These are phyloP conservation scores for Phaethon lepturus DNA, from an alignment of 2,113 vertebrate genomes.

Conservation along the genomic window DNA sequence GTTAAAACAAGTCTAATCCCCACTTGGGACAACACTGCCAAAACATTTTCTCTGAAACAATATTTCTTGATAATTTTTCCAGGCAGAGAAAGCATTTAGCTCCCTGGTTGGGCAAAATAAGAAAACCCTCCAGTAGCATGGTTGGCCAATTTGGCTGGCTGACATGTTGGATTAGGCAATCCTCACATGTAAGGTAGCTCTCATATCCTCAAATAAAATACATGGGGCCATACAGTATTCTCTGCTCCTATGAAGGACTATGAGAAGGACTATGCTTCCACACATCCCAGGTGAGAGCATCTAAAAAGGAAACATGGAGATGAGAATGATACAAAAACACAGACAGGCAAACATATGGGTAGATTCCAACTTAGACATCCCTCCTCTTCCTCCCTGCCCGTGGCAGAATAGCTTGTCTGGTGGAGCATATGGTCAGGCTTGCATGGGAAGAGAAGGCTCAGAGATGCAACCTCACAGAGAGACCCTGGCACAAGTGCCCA, in stretches of 20 bases:
- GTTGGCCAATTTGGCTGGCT: neutral
- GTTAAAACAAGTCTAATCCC: slow-evolving; percentile 12
- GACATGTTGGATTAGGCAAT: neutral
- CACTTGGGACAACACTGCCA: slow-evolving; percentile 12
- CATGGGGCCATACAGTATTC: neutral
- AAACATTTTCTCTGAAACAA: slow-evolving; percentile 23
- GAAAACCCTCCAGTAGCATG: neutral
- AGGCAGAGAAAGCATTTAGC: neutral
- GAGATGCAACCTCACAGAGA: neutral
- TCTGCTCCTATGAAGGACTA: neutral
- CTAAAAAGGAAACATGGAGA: neutral
- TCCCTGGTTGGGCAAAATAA: neutral
- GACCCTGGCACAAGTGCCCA: neutral
- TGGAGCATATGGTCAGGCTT: neutral
- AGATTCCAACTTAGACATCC: neutral
- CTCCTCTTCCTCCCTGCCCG: neutral
- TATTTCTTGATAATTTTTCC: slow-evolving; percentile 30
- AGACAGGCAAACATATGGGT: neutral
- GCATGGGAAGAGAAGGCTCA: neutral
- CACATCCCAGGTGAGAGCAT: neutral
- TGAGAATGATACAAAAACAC: neutral
- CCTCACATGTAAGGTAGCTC: neutral
- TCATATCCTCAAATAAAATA: neutral
- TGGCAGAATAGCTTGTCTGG: neutral
- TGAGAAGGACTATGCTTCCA: neutral